phyloP scores from a whole-genome alignment of 2,888 invertebrate genomes.

The Blera fallax region DNA sequence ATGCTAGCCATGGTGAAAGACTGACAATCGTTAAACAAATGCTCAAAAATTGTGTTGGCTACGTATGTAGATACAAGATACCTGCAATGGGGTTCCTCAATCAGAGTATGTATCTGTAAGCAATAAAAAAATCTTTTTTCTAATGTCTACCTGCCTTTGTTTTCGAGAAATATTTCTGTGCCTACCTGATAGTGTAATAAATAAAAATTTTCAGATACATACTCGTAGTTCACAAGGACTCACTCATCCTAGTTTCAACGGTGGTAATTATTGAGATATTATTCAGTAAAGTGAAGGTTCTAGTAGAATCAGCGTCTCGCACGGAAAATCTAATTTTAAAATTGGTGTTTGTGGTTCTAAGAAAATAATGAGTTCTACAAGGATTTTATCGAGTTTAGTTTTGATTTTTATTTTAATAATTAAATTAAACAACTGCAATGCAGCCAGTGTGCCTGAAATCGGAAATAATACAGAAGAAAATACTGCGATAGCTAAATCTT shows the following conservation, averaged over 20 bases:
- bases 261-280: background rate
- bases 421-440: background rate
- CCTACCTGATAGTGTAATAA: background rate
- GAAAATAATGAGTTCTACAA: conserved; percentile 2
- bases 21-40: background rate
- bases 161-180: background rate
- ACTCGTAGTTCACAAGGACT: background rate
- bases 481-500: conserved; percentile 44
- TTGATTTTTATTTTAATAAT: background rate
- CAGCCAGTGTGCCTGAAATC: conserved; percentile 13
- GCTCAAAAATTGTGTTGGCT: background rate
- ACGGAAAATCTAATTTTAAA: background rate
- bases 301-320: background rate
- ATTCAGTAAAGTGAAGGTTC: background rate
- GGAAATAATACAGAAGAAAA: conserved; percentile 14
- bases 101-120: background rate
- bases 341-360: background rate
- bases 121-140: background rate
- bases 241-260: background rate
- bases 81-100: background rate
- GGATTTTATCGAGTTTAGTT: background rate
- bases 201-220: background rate
- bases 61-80: background rate
- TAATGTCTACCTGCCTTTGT: background rate
- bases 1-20: background rate